A percentile compares a stretch with the other conserved stretches of the same genome.
phyloP scores from a whole-genome alignment of 2,797 vertebrate species.

The Ptychobarbus kaznakovi region DNA sequence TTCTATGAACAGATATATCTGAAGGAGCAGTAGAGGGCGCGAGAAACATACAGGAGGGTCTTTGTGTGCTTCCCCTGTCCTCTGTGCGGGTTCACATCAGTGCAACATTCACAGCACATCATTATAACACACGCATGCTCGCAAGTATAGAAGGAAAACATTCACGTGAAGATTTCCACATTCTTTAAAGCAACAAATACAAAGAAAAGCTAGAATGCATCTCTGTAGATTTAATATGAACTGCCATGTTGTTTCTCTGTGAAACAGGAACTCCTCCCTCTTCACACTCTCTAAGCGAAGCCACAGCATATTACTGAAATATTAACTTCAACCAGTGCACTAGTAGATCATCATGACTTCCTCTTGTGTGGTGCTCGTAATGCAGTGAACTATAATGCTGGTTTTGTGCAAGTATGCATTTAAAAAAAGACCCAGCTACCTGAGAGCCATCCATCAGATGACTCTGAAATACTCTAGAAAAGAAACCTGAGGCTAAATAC shows the following conservation, averaged over 20 bases:
- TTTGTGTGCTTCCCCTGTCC: constrained; percentile 2
- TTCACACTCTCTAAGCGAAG: neutral
- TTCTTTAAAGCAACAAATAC: neutral
- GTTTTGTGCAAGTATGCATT: neutral
- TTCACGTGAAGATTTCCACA: no score
- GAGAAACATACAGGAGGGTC: constrained; percentile 1
- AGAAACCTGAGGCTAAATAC: neutral
- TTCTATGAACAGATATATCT: neutral
- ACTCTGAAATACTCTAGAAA: neutral
- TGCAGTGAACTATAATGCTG: neutral
- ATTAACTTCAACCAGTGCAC: neutral
- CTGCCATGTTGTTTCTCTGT: neutral
- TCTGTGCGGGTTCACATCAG: constrained; percentile 25
- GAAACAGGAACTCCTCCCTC: constrained; percentile 7
- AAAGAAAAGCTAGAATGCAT: neutral
- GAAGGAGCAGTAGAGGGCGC: constrained; percentile 7
- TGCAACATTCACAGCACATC: neutral
- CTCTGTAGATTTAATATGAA: neutral
- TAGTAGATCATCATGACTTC: neutral
- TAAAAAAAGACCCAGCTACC: no score
- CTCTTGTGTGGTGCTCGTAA: neutral
- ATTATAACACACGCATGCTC: neutral
- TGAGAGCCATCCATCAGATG: neutral
- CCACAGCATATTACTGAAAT: neutral
- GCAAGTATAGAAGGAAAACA: neutral